Evolutionary conservation across 2,113 vertebrate genomes (phyloP).

Genomic region (Notarius quadriscutis): DNA sequence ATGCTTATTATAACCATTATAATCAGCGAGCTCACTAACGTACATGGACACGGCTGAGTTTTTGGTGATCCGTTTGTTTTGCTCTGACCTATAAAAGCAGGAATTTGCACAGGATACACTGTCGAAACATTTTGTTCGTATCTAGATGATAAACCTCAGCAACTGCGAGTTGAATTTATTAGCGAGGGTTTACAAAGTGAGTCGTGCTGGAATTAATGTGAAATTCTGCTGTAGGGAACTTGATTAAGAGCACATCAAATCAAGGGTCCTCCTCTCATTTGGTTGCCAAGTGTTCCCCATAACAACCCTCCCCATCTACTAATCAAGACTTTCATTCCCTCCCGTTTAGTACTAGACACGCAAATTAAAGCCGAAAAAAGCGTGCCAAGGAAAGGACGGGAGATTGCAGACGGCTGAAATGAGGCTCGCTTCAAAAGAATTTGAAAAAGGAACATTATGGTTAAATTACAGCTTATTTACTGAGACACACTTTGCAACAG

Average conservation of each 20-base stretch:
- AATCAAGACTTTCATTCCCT: conserved; percentile 51
- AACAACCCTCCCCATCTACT: conserved; percentile 65
- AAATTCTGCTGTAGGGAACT: conserved; percentile 44
- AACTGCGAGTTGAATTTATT: conserved; percentile 12
- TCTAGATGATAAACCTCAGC: not conserved
- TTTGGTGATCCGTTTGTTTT: conserved; percentile 4
- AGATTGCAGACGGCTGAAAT: not conserved
- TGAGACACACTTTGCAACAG: not conserved
- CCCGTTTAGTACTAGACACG: conserved; percentile 6
- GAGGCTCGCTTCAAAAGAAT: conserved; percentile 2
- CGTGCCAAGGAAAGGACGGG: not conserved
- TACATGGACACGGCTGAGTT: not conserved
- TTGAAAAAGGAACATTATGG: not conserved
- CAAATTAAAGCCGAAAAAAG: conserved; percentile 44
- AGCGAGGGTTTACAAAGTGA: conserved; percentile 11
- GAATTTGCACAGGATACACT: not conserved
- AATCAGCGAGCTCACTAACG: not conserved
- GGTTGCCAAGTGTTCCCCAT: conserved; percentile 65
- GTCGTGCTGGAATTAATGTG: conserved; percentile 35
- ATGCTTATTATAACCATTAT: not conserved
- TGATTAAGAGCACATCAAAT: conserved; percentile 47
- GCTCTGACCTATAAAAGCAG: not conserved
- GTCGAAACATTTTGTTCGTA: not conserved
- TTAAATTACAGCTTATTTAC: not conserved
- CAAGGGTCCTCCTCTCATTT: conserved; percentile 45